Conservation (phyloP, 2,888 invertebrate genomes). For the Galerucella pusilla region DNA sequence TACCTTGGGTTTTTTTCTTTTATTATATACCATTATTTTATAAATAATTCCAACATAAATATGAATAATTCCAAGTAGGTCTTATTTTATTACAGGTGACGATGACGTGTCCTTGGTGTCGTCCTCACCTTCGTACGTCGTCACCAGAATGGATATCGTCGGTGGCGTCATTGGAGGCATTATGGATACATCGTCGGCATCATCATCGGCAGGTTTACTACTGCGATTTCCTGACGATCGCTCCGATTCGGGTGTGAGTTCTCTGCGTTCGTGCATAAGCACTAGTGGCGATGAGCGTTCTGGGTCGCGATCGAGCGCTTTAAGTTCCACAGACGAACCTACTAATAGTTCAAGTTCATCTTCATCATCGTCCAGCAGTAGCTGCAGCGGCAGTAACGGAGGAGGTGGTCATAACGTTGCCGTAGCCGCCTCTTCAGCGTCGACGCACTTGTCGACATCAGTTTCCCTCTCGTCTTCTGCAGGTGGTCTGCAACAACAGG, state of each 20-base stretch:
- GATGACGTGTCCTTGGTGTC: slow-evolving; percentile 66
- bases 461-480: slow-evolving; percentile 24
- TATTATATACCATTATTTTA: neutral
- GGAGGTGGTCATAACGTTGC: slow-evolving; percentile 11
- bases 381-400: slow-evolving; percentile 13
- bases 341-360: slow-evolving; percentile 55
- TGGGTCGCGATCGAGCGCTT: slow-evolving; percentile 79
- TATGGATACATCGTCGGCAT: slow-evolving; percentile 23
- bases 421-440: slow-evolving; percentile 31
- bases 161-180: slow-evolving; percentile 25
- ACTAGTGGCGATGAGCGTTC: slow-evolving; percentile 77
- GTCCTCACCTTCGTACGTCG: slow-evolving; percentile 51
- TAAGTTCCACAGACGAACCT: slow-evolving; percentile 79
- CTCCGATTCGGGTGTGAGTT: slow-evolving; percentile 74
- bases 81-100: slow-evolving; percentile 53
- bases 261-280: slow-evolving; percentile 72
- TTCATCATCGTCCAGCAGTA: slow-evolving; percentile 40
- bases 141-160: slow-evolving; percentile 64
- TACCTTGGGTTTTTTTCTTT: neutral
- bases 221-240: slow-evolving; percentile 62
- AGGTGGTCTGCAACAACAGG: slow-evolving; percentile 21
- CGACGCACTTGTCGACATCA: slow-evolving; percentile 15
- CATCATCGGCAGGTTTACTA: slow-evolving; percentile 49
- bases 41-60: neutral
- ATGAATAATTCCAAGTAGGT: neutral